Base-by-base conservation (phyloP, 1,140 invertebrate species). In the Drosophila arawakana region DNA sequence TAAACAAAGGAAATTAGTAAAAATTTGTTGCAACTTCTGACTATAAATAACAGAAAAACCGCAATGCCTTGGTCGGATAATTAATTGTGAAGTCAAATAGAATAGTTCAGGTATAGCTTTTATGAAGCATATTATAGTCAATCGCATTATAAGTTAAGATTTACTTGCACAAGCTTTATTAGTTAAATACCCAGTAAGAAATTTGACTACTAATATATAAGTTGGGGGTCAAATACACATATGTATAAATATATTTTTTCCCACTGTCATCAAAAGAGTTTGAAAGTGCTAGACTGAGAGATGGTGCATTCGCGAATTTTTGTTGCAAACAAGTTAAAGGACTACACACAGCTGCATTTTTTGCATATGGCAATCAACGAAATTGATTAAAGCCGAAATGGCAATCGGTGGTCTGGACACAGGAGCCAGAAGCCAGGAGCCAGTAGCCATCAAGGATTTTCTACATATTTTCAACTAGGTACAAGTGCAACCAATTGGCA, bases 401-500 rank as follows among this genome's bases (percentile, higher is more conserved):
- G 76, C 73, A 70, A 84, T 62, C 65, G 65, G 55, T 66, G 66
- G 76, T 49, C 49, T 47, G 41, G 67, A 67, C 78, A 43, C 60
- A 70, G 21, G 35, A 50, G 11, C 2, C 11, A 57, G n/a, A 39
- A 21, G 44, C 15, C 13, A 35, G 67, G 49, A 61, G 44, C 44
- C 55, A 43, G 41, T 11, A 43, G 18, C 39, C 47, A 47, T 1
- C 52, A 43, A 4, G 67, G 54, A 43, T 43, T 43, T 43, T 43
- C 41, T 13, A 13, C 41, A 43, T 43, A 43, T 47, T 47, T 47
- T 21, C 55, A 47, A 67, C 54, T 68, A 60, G 76, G 70, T 61
- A 65, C 66, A 69, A 66, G 77, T 84, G 81, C 81, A 84, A 73
- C 81, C 81, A 84, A 84, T 84, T 84, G 81, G 77, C 69, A 84